These are phyloP conservation scores for Platyrinchus mystaceus DNA, from an alignment of 2,797 vertebrate species.

Conservation along the genomic window DNA sequence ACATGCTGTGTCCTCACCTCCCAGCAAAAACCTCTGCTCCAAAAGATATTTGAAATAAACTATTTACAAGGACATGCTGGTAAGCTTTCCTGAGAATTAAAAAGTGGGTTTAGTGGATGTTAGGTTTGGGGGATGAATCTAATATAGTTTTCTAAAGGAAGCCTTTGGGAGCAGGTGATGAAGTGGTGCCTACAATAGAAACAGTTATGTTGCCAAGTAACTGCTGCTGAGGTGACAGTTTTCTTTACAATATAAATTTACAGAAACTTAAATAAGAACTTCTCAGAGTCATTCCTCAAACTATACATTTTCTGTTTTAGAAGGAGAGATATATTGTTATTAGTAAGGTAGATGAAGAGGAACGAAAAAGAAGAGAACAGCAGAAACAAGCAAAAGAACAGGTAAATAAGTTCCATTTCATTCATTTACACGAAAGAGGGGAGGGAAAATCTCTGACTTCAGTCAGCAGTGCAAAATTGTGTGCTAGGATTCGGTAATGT, in stretches of 20 bases:
- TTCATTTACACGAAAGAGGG: neutral
- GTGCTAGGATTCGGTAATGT: neutral
- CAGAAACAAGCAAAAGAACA: conserved; percentile 91
- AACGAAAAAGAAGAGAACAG: conserved; percentile 88
- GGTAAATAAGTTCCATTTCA: conserved; percentile 68
- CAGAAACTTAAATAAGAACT: neutral
- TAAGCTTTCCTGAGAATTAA: neutral
- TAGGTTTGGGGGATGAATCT: neutral
- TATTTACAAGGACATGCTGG: neutral
- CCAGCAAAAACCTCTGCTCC: neutral
- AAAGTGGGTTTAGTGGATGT: neutral
- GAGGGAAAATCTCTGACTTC: neutral
- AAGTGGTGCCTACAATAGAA: neutral
- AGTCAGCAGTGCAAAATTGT: neutral
- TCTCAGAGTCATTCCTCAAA: neutral
- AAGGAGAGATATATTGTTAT: conserved; percentile 93
- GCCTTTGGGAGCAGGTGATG: neutral
- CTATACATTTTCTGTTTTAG: conserved; percentile 70
- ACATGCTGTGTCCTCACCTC: neutral
- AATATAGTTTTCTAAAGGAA: neutral
- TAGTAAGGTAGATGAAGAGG: conserved; percentile 93
- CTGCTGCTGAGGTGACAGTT: neutral
- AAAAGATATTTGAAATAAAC: neutral
- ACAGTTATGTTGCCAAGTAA: neutral
- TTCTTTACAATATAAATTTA: neutral